phyloP scores from a whole-genome alignment of 2,888 invertebrate species.

The Melinopterus prodromus region DNA sequence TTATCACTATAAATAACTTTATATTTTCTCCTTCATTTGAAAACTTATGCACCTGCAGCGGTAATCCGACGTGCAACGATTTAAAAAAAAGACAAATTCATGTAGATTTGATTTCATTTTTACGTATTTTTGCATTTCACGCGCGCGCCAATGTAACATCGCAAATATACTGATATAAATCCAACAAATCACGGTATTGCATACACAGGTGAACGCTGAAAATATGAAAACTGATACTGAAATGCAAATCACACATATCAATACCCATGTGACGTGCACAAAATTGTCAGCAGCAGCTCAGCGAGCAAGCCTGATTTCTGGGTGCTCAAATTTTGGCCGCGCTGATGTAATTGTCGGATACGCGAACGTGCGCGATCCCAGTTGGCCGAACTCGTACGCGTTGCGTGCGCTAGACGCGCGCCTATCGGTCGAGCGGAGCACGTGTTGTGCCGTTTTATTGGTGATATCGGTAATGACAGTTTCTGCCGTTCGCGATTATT shows the following conservation, averaged over 20 bases:
- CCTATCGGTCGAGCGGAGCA: not conserved
- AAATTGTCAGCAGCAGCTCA: not conserved
- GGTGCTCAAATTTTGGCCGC: not conserved
- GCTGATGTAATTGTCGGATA: not conserved
- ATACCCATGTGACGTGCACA: not conserved
- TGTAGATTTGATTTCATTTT: not conserved
- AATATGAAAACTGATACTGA: slow-evolving; percentile 4
- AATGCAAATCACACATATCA: slow-evolving; percentile 4
- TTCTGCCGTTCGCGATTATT: not conserved
- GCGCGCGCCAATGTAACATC: not conserved
- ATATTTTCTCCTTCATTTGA: no score
- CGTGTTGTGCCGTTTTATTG: not conserved
- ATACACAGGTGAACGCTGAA: not conserved
- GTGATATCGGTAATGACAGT: not conserved
- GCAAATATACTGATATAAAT: not conserved
- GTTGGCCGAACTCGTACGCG: not conserved
- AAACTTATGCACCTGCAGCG: no score
- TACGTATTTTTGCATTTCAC: not conserved
- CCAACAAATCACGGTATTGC: not conserved
- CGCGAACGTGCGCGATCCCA: not conserved
- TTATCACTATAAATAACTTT: no score
- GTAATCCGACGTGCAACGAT: not conserved
- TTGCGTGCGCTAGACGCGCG: no score
- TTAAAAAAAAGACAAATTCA: not conserved
- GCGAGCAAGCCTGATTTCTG: not conserved